Base-by-base conservation (phyloP, 2,888 invertebrate genomes). In the Panzeria rudis region DNA sequence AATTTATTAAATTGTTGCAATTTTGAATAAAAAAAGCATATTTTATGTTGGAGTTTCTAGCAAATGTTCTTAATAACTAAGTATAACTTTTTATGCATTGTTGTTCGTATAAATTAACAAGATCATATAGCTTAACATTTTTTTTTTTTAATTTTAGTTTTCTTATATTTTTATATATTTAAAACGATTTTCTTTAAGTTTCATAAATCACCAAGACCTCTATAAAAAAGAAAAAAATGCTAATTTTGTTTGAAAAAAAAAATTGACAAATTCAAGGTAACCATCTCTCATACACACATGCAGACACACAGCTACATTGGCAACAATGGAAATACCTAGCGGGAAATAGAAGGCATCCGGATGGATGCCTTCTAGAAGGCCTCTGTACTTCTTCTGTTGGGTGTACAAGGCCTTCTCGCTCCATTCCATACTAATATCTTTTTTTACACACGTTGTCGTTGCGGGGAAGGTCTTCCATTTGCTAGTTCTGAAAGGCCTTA, bases 241-340 rank as follows among this genome's bases (percentile, higher is more conserved):
- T 56, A 77, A 77, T 82, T 76, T 82, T 56, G 38, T 62, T 64
- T 6, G n/a, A 29, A 56, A 56, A 20, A 68, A 81, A 44, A 76
- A 69, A 62, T 44, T 72, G 25, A 47, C 68, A 64, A 71, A 71
- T 71, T 56, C 69, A 76, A 71, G 82, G 76, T 56, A 35, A 69
- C 52, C 13, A 20, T 25, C 35, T 25, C 41, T 38, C 1, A 20
- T 7, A 41, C 20, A 59, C 41, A 41, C 32, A 50, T 1, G 0
- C 47, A 17, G n/a, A 3, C 6, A n/a, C 47, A 47, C 32, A 23
- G 17, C 44, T 17, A 47, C 47, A 47, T 7, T 29, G 5, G 3
- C 29, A 29, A 5, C 5, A 29, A 29, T 29, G 29, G 5, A 29
- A 29, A 29, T n/a, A n/a, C n/a, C n/a, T n/a, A n/a, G n/a, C n/a